Evolutionary conservation across 64 coral and sea anemone species (phyloP).

Genomic region (Anthopleura sola): DNA sequence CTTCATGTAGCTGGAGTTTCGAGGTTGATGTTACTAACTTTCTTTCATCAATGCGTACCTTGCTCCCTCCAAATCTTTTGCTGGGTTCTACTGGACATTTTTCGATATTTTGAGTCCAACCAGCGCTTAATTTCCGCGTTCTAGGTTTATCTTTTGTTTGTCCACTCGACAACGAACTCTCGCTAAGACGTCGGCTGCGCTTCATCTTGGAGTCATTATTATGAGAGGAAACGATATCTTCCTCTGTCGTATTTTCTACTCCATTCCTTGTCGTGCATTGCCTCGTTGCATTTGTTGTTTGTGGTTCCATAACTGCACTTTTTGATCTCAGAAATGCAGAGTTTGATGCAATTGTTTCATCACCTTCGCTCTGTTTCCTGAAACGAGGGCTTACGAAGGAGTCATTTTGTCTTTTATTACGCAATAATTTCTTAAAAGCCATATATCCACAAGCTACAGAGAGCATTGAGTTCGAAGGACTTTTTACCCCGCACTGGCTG

Average conservation of each 20-base stretch:
- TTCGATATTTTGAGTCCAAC: not conserved
- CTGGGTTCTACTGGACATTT: not conserved
- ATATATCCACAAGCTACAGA: slow-evolving; percentile 32
- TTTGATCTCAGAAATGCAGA: not conserved
- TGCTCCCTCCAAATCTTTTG: not conserved
- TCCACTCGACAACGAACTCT: not conserved
- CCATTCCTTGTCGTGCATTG: not conserved
- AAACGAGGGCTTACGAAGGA: slow-evolving; percentile 6
- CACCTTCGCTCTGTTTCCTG: not conserved
- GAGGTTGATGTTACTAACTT: not conserved
- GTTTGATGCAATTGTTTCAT: not conserved
- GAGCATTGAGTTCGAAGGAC: slow-evolving; percentile 36
- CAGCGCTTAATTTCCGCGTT: not conserved
- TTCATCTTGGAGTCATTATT: not conserved
- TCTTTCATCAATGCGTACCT: not conserved
- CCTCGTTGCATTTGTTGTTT: too few relatives aligned
- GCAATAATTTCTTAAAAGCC: slow-evolving; percentile 31
- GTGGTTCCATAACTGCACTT: too few relatives aligned
- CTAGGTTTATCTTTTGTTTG: not conserved
- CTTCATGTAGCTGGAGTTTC: not conserved
- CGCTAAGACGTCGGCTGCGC: not conserved
- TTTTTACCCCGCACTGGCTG: too few relatives aligned
- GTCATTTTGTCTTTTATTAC: slow-evolving; percentile 22
- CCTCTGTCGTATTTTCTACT: too few relatives aligned
- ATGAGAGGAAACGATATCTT: too few relatives aligned